Base-by-base conservation (phyloP, 2,797 vertebrate genomes). In the Periophthalmus magnuspinnatus region DNA sequence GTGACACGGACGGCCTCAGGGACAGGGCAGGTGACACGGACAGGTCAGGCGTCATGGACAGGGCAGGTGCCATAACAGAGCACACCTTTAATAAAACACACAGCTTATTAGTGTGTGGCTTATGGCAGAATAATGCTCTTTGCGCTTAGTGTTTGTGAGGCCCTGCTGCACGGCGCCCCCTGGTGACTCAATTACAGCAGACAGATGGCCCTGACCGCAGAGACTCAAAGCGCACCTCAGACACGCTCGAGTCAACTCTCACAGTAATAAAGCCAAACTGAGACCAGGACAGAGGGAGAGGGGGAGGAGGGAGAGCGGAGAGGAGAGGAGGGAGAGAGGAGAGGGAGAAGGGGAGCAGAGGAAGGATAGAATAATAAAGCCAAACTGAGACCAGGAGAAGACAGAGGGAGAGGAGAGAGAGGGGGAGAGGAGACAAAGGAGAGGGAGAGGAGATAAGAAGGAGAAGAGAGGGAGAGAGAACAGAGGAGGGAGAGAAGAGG, bases 261-360 rank as follows among this genome's bases (percentile, higher is more conserved):
- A 88, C 88, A 86, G 87, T 93, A 93, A 93, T 93, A 91, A 92
- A 92, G 92, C 85, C 78, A 89, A 89, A 88, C 85, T 81, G 55
- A 56, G 55, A 22, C 13, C 2, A 32, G 24, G 22, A 57, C 6
- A 24, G 9, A 11, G 2, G 22, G 58, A 4, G 58, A 10, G 4
- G 58, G 5, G 16, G 5, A 33, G 28, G 14, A 33, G 24, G 10
- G 50, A 52, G 24, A n/a, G n/a, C n/a, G n/a, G n/a, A n/a, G 14
- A 6, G 4, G 11, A 32, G 56, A 34, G 32, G 21, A 28, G 24
- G 56, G 34, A 32, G 21, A 28, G 24, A 32, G 28, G 1, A 16
- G 56, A 58, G 24, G 6, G 16, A 28, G 52, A 50, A 19, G 50
- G n/a, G 50, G 2, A n/a, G 50, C n/a, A 8, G n/a, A 50, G 4